These are phyloP conservation scores for human (Homo sapiens) DNA, from an alignment of 2,113 vertebrate species.

Conservation along the genomic window GRCh38 chr5:132198001-132198500, in stretches of 20 bases:
- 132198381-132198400: slow-evolving; percentile 97
- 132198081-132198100: neutral
- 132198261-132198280: slow-evolving; percentile 99
- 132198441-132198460: neutral
- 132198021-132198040: neutral
- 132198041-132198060: neutral
- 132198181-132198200: slow-evolving; percentile 82
- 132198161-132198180: slow-evolving; percentile 11
- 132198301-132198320: slow-evolving; percentile 92
- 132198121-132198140: neutral
- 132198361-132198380: slow-evolving; percentile 98
- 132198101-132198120: neutral
- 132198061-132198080: neutral
- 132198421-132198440: neutral
- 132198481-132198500: neutral
- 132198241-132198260: slow-evolving; percentile 99
- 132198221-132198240: slow-evolving; percentile 99
- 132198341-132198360: slow-evolving; percentile 98
- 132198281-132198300: slow-evolving; percentile 91
- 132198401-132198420: slow-evolving; percentile 81
- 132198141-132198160: neutral
- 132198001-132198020: neutral
- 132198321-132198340: slow-evolving; percentile 99
- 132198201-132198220: slow-evolving; percentile 99
- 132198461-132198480: neutral